Evolutionary conservation across 37 sponge, comb jelly and placozoan genomes (phyloP).

Genomic region (Eunapius fragilis): DNA sequence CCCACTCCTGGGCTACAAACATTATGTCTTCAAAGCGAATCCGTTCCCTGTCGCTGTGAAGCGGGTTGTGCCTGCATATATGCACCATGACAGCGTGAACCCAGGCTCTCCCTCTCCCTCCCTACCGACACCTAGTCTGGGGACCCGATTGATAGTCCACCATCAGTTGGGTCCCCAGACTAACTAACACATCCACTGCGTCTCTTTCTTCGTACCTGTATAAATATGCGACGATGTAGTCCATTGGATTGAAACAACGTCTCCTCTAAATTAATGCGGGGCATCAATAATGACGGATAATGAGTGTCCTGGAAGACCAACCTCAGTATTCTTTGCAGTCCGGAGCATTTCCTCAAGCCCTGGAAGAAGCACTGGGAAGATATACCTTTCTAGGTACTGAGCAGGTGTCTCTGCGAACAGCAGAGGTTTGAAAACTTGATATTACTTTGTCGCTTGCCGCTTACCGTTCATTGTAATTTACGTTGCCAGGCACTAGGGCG

Average conservation of each 20-base stretch:
- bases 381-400: constrained; percentile 47
- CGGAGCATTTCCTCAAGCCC: constrained; percentile 66
- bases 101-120: neutral
- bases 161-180: neutral
- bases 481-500: neutral
- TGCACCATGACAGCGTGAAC: neutral
- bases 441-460: neutral
- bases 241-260: constrained; percentile 74
- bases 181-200: neutral
- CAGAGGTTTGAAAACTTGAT: neutral
- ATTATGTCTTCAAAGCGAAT: constrained; percentile 63
- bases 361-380: constrained; percentile 71
- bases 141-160: neutral
- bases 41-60: constrained; percentile 35
- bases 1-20: constrained; percentile 81
- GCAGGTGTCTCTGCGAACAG: constrained; percentile 20
- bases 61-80: constrained; percentile 59
- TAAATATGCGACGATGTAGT: constrained; percentile 71
- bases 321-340: constrained; percentile 67
- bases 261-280: constrained; percentile 49
- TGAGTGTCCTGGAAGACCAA: constrained; percentile 4
- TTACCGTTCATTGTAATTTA: neutral
- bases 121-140: neutral
- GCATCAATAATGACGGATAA: too few species aligned
- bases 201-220: constrained; percentile 45